Base-by-base conservation (phyloP, 2,113 vertebrate genomes). In the Ptychochromis oligacanthus region DNA sequence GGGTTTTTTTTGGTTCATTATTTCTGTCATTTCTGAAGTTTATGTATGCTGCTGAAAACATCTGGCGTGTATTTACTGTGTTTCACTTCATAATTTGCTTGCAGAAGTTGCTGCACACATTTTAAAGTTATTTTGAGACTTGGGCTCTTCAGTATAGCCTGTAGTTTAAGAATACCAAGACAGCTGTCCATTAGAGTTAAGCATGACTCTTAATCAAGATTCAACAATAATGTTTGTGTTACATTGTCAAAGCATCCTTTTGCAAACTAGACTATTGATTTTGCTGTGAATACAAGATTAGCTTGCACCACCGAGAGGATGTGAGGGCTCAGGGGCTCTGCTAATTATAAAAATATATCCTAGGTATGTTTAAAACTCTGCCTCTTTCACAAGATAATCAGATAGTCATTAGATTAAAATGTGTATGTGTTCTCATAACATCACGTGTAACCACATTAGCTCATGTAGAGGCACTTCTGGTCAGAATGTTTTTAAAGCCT, bases 201-300 rank as follows among this genome's bases (percentile, higher is more conserved):
- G 82, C 75, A 75, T 34, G 72, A 57, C 43, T 79, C 59, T 24
- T 60, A 55, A 58, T 82, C 64, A 40, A 77, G 82, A 61, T 77
- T 62, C 43, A 72, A 80, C 54, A 79, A 82, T 36, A 28, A 57
- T 49, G 34, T 82, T 77, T 77, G 43, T 64, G 52, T 80, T 83
- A 87, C 79, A 78, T 78, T 79, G 77, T 84, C 74, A 77, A 76
- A 90, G 88, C 82, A 81, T 82, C 65, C 80, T 75, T 83, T 84
- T 72, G 80, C 59, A 81, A 89, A 80, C 78, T 17, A 26, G 61
- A 56, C 75, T 80, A 90, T 87, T 90, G 90, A 90, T 89, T 92
- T 31, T 67, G 65, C 58, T 70, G 80, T 43, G 56, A 90, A 81
- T 70, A 80, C 60, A 80, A 87, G 64, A 88, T 87, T 84, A 67